Evolutionary conservation across 2,888 invertebrate genomes (phyloP).

Genomic region (Andrena chrysosceles): DNA sequence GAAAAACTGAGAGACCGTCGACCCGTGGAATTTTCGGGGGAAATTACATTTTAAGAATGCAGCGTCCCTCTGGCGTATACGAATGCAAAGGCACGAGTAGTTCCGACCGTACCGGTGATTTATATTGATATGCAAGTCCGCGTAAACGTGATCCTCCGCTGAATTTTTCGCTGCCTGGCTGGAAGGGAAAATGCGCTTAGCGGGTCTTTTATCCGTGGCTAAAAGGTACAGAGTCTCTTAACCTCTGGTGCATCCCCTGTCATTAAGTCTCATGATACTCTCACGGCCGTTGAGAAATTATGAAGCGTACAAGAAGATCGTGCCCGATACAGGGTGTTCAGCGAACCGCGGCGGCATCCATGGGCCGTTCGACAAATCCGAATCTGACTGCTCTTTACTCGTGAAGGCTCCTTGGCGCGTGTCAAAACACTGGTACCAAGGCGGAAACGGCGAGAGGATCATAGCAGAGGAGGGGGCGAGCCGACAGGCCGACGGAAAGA

Average conservation of each 20-base stretch:
- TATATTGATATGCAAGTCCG: background rate
- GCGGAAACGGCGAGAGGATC: slow-evolving; percentile 52
- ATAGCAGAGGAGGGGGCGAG: slow-evolving; percentile 7
- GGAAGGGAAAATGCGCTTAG: slow-evolving; percentile 77
- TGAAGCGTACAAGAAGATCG: slow-evolving; percentile 65
- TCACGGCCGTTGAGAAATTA: slow-evolving; percentile 75
- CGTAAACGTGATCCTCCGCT: slow-evolving; percentile 41
- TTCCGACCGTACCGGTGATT: slow-evolving; percentile 6
- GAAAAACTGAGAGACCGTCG: background rate
- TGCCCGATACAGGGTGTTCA: slow-evolving; percentile 78
- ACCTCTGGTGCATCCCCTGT: slow-evolving; percentile 75
- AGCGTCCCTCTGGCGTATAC: background rate
- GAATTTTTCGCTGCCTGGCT: slow-evolving; percentile 35
- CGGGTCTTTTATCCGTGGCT: slow-evolving; percentile 66
- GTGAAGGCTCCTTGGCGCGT: slow-evolving; percentile 79
- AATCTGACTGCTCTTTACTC: slow-evolving; percentile 63
- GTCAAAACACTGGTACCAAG: slow-evolving; percentile 82
- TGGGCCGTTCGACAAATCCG: slow-evolving; percentile 66
- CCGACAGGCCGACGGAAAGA: slow-evolving; percentile 6
- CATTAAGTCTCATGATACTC: slow-evolving; percentile 82
- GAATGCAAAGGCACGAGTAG: background rate
- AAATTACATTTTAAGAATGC: slow-evolving; percentile 4
- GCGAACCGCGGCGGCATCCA: slow-evolving; percentile 80
- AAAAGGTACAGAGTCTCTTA: slow-evolving; percentile 63
- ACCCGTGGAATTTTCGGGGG: no score